Evolutionary conservation across 2,888 invertebrate genomes (phyloP), one percentile per base, ranked within the genome.

Genomic region (Caradrina kadenii): DNA sequence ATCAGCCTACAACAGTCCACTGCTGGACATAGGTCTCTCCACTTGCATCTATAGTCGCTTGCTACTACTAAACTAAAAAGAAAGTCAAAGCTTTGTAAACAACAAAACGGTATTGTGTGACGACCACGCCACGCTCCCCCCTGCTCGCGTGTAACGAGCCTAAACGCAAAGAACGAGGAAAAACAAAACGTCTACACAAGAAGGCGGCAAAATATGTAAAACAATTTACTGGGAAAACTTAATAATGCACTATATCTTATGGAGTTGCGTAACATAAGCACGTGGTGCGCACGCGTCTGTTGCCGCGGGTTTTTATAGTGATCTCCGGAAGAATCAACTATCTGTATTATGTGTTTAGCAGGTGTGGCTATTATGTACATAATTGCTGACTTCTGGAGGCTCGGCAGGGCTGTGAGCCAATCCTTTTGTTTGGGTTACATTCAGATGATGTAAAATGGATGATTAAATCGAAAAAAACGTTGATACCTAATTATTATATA

Each of bases 211-310:
- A 63, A 58, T 31, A 72, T 70, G 42, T 66, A 65, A 63, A 69
- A 35, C 55, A 53, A 48, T 63, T 53, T 61, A 50, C 22, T 13
- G 53, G 76, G 65, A 76, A 79, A 72, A 64, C 62, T 42, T 76
- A 79, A 71, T 75, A 11, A 53, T 49, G 39, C n/a, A 15, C 31
- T 79, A 55, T 72, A 63, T 68, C 17, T 59, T 8, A 49, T 50
- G 11, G 39, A 15, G 49, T 66, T 66, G 60, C n/a, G 64, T 68
- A 61, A 71, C 53, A 63, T 15, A 0, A 5, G 15, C 65, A 68
- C 63, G 72, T 79, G 79, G 26, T n/a, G 55, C 39, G 50, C 71
- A 68, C 80, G 76, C 21, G 65, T 5, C 50, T 2, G 0, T 13
- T 10, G 4, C n/a, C 42, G 22, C 39, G 60, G 70, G 64, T 45